Evolutionary conservation across 2,888 invertebrate species (phyloP).

Genomic region (Apamea crenata): DNA sequence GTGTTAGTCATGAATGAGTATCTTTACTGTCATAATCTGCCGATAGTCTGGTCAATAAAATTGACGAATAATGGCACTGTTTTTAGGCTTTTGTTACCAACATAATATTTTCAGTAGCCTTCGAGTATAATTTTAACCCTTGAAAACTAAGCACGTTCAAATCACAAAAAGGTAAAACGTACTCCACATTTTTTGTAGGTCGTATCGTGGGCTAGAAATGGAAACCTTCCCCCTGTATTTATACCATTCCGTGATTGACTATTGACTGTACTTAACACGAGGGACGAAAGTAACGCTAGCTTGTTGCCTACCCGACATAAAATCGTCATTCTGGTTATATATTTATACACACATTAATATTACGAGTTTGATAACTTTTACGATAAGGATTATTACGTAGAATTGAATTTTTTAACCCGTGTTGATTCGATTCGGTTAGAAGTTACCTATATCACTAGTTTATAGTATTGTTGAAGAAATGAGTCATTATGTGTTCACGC

Average conservation of each 20-base stretch:
- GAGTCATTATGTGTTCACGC: slow-evolving; percentile 44
- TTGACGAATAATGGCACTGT: background rate
- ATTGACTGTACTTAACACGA: slow-evolving; percentile 12
- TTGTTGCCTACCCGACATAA: slow-evolving; percentile 10
- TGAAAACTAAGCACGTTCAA: background rate
- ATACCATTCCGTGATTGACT: slow-evolving; percentile 1
- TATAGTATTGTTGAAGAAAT: slow-evolving; percentile 34
- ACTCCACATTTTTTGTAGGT: slow-evolving; percentile 8
- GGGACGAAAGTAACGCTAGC: background rate
- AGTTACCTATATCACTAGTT: slow-evolving; percentile 19
- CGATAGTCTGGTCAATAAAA: background rate
- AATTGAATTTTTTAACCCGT: slow-evolving; percentile 48
- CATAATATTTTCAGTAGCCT: background rate
- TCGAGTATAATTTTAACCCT: background rate
- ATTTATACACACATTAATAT: slow-evolving; percentile 7
- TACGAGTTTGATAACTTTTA: slow-evolving; percentile 41
- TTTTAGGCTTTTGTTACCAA: background rate
- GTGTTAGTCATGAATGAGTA: background rate
- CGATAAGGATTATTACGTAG: slow-evolving; percentile 53
- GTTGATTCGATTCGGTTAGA: slow-evolving; percentile 46
- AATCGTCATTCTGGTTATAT: slow-evolving; percentile 14
- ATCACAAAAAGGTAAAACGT: background rate
- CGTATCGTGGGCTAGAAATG: background rate
- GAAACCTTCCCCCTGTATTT: background rate
- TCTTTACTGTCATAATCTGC: background rate